A percentile compares a stretch with the other conserved stretches of the same genome.
Evolutionary conservation across 2,113 vertebrate genomes (phyloP).

Genomic region (Chitala chitala): DNA sequence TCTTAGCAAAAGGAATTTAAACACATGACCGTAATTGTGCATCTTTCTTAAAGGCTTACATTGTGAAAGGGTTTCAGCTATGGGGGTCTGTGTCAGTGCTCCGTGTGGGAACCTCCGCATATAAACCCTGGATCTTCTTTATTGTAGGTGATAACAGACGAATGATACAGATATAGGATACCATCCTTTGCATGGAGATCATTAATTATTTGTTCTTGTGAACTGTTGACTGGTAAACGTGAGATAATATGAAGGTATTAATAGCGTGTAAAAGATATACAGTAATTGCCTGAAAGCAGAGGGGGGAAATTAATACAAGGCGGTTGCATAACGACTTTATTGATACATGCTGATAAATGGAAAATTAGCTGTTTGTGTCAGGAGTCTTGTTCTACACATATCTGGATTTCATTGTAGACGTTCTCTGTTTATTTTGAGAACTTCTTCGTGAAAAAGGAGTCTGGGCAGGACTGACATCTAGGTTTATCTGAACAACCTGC

Average conservation of each 20-base stretch:
- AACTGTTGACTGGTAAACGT: constrained; percentile 13
- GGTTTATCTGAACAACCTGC: background rate
- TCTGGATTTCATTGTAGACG: too few relatives aligned
- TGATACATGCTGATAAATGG: background rate
- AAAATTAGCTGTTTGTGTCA: background rate
- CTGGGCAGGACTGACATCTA: background rate
- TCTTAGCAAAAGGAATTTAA: background rate
- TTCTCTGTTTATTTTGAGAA: background rate
- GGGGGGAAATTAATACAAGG: background rate
- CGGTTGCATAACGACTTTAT: background rate
- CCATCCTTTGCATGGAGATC: background rate
- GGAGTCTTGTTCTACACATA: background rate
- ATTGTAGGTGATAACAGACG: constrained; percentile 8
- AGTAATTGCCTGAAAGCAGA: background rate
- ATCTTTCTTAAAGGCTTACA: background rate
- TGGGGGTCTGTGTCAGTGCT: background rate
- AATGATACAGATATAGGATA: constrained; percentile 19
- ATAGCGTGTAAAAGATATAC: background rate
- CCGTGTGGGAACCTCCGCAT: background rate
- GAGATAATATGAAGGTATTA: background rate
- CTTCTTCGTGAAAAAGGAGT: background rate
- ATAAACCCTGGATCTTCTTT: background rate
- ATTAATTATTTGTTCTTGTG: constrained; percentile 18
- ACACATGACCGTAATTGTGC: too few relatives aligned
- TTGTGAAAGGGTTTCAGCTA: background rate